phyloP scores from a whole-genome alignment of 2,888 invertebrate genomes.

The Megalurothrips usitatus region DNA sequence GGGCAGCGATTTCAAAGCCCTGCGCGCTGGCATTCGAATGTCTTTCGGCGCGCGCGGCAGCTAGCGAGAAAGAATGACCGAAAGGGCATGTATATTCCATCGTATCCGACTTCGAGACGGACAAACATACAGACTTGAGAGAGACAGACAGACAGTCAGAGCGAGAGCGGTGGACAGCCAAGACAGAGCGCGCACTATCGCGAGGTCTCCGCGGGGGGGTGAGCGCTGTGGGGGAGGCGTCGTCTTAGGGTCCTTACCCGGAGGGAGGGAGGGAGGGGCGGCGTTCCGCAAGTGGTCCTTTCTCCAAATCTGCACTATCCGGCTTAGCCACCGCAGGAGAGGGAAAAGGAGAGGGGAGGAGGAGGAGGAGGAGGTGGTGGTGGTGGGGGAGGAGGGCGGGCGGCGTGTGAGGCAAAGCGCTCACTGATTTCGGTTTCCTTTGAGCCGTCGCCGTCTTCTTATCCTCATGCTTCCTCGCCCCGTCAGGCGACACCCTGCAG shows the following conservation, averaged over 20 bases:
- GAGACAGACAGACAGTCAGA: not conserved
- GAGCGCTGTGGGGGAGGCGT: not conserved
- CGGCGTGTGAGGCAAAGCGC: not conserved
- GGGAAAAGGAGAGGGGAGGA: not conserved
- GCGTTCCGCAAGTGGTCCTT: constrained; percentile 6
- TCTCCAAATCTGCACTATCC: constrained; percentile 11
- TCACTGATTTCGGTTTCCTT: constrained; percentile 3
- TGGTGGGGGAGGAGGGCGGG: not conserved
- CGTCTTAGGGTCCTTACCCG: not conserved
- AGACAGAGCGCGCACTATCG: not conserved
- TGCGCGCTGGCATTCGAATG: too few relatives aligned
- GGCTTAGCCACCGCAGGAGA: not conserved
- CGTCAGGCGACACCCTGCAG: not conserved
- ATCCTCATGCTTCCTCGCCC: not conserved
- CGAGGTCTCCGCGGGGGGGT: too few relatives aligned
- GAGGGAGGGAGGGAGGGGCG: not conserved
- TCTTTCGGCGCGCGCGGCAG: too few relatives aligned
- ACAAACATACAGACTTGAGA: not conserved
- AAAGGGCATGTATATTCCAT: too few relatives aligned
- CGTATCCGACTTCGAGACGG: too few relatives aligned
- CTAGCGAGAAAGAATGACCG: not conserved
- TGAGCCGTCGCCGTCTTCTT: not conserved
- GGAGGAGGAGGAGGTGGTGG: not conserved
- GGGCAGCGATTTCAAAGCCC: too few relatives aligned
- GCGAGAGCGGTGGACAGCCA: not conserved